Conservation (phyloP, 2,113 vertebrate species). For the Notothenia coriiceps region DNA sequence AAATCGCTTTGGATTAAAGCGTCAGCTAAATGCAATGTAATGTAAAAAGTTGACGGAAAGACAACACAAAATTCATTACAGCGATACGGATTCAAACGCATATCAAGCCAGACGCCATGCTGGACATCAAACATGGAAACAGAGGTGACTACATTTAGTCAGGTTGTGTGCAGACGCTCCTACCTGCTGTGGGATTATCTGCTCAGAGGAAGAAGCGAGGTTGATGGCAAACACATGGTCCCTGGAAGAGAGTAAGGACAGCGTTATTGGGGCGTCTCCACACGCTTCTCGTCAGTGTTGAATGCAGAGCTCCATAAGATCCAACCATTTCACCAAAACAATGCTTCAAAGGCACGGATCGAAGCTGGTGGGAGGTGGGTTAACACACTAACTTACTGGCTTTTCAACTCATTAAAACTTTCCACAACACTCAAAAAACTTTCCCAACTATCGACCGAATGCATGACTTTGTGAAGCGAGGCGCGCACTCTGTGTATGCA, state of each 20-base stretch:
- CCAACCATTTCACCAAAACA: slow-evolving; percentile 4
- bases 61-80: background rate
- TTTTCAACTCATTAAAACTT: slow-evolving; percentile 37
- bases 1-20: no score
- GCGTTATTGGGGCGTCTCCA: slow-evolving; percentile 2
- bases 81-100: background rate
- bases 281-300: background rate
- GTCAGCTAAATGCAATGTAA: no score
- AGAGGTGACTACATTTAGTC: background rate
- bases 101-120: background rate
- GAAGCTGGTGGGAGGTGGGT: slow-evolving; percentile 19
- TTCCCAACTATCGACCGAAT: slow-evolving; percentile 36
- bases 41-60: no score
- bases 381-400: slow-evolving; percentile 23
- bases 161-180: slow-evolving; percentile 39
- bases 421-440: slow-evolving; percentile 5
- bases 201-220: slow-evolving; percentile 84
- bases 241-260: slow-evolving; percentile 73
- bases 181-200: slow-evolving; percentile 90
- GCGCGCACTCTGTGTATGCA: slow-evolving; percentile 41
- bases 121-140: background rate
- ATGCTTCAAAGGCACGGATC: slow-evolving; percentile 4
- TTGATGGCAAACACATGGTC: slow-evolving; percentile 94
- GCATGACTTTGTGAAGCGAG: slow-evolving; percentile 46
- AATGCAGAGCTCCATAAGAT: background rate